phyloP scores from a whole-genome alignment of 2,888 invertebrate genomes.

The Frankliniella intonsa region DNA sequence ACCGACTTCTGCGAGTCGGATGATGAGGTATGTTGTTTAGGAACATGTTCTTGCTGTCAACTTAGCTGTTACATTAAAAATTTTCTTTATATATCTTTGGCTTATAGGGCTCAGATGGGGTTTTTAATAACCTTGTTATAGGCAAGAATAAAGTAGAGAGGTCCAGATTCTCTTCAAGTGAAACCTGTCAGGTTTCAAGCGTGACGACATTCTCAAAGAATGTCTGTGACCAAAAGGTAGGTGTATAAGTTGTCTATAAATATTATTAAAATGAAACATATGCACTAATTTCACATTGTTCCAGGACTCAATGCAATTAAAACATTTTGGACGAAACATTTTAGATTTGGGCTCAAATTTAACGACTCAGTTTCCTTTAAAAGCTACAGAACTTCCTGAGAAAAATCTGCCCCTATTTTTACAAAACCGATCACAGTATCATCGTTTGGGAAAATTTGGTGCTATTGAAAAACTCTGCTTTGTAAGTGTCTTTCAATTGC shows the following conservation, averaged over 20 bases:
- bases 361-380: not conserved
- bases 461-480: not conserved
- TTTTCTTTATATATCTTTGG: too few species aligned
- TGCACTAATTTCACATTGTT: not conserved
- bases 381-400: not conserved
- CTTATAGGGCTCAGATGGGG: too few species aligned
- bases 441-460: not conserved
- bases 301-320: not conserved
- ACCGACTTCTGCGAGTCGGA: not conserved
- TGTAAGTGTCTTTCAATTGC: not conserved
- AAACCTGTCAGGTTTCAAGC: too few species aligned
- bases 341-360: not conserved
- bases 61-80: too few species aligned
- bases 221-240: not conserved
- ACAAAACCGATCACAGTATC: not conserved
- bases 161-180: too few species aligned
- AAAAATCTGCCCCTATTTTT: not conserved
- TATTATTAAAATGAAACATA: not conserved
- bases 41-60: too few species aligned
- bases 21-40: not conserved
- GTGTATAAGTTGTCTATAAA: not conserved
- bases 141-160: too few species aligned
- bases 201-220: not conserved
- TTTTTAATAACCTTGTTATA: too few species aligned
- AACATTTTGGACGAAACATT: not conserved